Evolutionary conservation across 2,888 invertebrate species (phyloP).

Genomic region (Litoditis marina): DNA sequence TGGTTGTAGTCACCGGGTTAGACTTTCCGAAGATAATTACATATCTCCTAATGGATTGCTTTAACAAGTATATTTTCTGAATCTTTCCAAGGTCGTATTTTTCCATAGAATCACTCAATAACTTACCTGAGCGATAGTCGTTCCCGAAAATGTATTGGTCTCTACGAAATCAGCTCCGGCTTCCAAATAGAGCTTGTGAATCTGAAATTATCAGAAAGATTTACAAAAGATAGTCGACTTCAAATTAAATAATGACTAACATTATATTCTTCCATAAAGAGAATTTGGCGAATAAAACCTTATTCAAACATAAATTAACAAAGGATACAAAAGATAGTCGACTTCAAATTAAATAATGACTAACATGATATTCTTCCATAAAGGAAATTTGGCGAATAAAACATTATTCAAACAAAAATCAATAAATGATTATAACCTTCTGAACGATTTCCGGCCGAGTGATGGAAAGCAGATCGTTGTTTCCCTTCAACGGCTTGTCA

Average conservation of each 20-base stretch:
- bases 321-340: no score
- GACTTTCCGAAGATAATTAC: no score
- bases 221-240: no score
- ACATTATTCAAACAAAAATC: conserved; percentile 1
- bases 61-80: no score
- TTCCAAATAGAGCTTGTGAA: conserved; percentile 64
- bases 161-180: conserved; percentile 69
- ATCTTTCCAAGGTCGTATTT: no score
- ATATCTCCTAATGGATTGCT: no score
- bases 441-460: conserved; percentile 67
- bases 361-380: neutral
- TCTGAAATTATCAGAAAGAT: conserved; percentile 25
- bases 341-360: neutral
- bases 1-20: no score
- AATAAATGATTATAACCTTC: conserved; percentile 60
- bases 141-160: conserved; percentile 67
- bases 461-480: conserved; percentile 68
- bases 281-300: neutral
- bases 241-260: neutral
- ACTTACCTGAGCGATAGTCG: conserved; percentile 40
- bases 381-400: no score
- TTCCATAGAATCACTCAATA: no score
- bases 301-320: conserved; percentile 1
- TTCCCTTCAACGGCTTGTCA: conserved; percentile 66
- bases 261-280: neutral